These are phyloP conservation scores for Beaufortia kweichowensis DNA, from an alignment of 2,113 vertebrate species.

Conservation along the genomic window DNA sequence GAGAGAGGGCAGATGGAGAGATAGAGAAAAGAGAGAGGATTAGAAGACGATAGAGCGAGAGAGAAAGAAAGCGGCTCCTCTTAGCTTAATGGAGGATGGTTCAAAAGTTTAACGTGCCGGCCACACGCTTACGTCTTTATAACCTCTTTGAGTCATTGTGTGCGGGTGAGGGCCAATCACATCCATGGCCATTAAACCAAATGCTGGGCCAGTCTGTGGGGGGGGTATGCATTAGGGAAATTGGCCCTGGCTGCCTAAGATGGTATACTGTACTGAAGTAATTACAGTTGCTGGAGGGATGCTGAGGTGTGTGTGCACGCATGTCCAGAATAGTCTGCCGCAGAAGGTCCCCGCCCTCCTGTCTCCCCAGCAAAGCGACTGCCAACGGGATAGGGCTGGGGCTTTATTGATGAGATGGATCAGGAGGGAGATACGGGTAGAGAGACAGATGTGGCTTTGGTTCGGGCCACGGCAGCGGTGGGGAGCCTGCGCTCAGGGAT, in stretches of 20 bases:
- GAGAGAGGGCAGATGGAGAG: slow-evolving; percentile 19
- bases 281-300: slow-evolving; percentile 56
- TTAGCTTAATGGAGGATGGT: slow-evolving; percentile 64
- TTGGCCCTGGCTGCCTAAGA: slow-evolving; percentile 53
- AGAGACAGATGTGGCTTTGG: slow-evolving; percentile 39
- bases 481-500: slow-evolving; percentile 33
- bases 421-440: slow-evolving; percentile 59
- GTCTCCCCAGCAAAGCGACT: slow-evolving; percentile 42
- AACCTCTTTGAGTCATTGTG: slow-evolving; percentile 71
- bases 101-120: slow-evolving; percentile 70
- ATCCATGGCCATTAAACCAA: slow-evolving; percentile 57
- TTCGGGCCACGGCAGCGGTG: slow-evolving; percentile 47
- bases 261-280: slow-evolving; percentile 57
- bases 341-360: slow-evolving; percentile 55
- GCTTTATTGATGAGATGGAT: slow-evolving; percentile 78
- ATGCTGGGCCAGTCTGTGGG: slow-evolving; percentile 21
- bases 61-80: slow-evolving; percentile 45
- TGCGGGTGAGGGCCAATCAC: slow-evolving; percentile 55
- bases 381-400: slow-evolving; percentile 54
- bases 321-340: slow-evolving; percentile 53
- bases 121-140: slow-evolving; percentile 64
- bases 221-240: slow-evolving; percentile 60
- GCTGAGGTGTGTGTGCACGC: slow-evolving; percentile 52
- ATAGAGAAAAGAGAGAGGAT: background rate
- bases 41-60: slow-evolving; percentile 12